Evolutionary conservation across 1,140 invertebrate species (phyloP), one percentile per base, ranked within the genome.

Genomic region (Wasmannia auropunctata): DNA sequence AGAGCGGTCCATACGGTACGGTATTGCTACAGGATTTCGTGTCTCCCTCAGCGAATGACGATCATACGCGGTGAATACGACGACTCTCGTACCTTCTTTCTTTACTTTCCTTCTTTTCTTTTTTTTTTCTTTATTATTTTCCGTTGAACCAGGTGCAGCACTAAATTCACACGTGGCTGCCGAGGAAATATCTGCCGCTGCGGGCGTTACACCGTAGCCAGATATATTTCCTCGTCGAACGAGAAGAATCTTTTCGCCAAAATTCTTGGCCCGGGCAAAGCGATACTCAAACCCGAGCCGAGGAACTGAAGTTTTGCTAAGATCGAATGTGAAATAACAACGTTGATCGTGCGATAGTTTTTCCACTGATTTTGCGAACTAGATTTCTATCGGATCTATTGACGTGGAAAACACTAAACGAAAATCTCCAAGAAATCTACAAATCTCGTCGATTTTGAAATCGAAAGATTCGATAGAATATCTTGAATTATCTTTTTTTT

Each of bases 151-250:
- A 46, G 25, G n/a, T 72, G 40, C 46, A 46, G 37, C 19, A 8
- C 25, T 51, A 79, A 85, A 85, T 58, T 85, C 37, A 67, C 74
- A 67, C 74, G 74, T 79, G 46, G 19, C 69, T 62, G 56, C 56
- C 43, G 43, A 22, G 40, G 7, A 76, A 51, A 10, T 75, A 74
- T 49, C 8, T 54, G 0, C 2, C 11, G 43, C 43, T 22, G 51
- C 51, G n/a, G 8, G 0, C 51, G 51, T 62, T 46, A 60, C 37
- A 46, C 40, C 14, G 51, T 43, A 8, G 6, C 7, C 19, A 49
- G 16, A 72, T 46, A 28, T 28, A 49, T 65, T 51, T 76, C n/a
- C n/a, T 14, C 22, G 4, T 54, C 76, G 14, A 75, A 75, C 25
- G n/a, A 85, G 8, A n/a, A n/a, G 7, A 54, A 11, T 1, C 34